Evolutionary conservation across 2,797 vertebrate genomes (phyloP).

Genomic region (Merluccius polli): DNA sequence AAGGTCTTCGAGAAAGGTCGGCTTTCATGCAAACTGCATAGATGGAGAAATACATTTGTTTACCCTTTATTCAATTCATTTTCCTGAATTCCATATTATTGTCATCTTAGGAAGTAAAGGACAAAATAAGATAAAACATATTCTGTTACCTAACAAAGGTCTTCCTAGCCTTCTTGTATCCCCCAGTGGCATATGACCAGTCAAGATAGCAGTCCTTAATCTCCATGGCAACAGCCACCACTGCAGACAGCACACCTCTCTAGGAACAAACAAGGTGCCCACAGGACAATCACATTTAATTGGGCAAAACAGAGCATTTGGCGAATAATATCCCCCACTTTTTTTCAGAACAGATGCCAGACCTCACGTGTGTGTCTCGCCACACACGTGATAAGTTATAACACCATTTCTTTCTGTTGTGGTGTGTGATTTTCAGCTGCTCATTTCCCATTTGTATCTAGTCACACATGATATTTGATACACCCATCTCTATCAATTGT

Average conservation of each 20-base stretch:
- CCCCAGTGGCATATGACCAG: conserved; percentile 82
- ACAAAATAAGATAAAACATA: background rate
- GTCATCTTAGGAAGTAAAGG: background rate
- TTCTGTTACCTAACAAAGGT: conserved; percentile 82
- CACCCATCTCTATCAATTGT: background rate
- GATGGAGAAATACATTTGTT: background rate
- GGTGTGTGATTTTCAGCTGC: background rate
- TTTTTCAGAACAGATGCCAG: background rate
- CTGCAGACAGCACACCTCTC: conserved; percentile 77
- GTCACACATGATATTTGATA: background rate
- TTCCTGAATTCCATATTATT: background rate
- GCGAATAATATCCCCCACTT: background rate
- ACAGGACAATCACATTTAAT: conserved; percentile 17
- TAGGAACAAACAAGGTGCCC: conserved; percentile 57
- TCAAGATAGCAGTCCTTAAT: conserved; percentile 88
- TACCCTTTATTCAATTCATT: background rate
- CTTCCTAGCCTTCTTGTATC: conserved; percentile 84
- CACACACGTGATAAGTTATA: background rate
- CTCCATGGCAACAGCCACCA: conserved; percentile 69
- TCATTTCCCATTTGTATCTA: background rate
- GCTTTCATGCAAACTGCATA: conserved; percentile 82
- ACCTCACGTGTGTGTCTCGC: background rate
- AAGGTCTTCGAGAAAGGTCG: conserved; percentile 84
- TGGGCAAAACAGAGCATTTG: conserved; percentile 17
- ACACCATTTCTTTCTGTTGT: background rate